Conservation (phyloP, 2,888 invertebrate species). For the Stenotaenia linearis region DNA sequence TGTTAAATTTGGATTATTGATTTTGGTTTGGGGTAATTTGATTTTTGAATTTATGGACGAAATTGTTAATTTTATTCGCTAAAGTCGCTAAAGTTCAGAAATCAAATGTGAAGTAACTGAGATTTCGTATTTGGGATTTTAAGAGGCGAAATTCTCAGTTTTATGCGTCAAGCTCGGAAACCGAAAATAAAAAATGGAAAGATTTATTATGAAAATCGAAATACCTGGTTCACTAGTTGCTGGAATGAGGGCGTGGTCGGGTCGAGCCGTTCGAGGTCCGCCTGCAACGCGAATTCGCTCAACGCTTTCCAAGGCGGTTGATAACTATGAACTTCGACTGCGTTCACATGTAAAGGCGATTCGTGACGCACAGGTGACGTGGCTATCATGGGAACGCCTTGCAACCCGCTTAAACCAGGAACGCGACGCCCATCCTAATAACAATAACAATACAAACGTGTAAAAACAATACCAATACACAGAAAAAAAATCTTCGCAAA, state of each 20-base stretch:
- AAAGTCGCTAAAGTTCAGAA: no score
- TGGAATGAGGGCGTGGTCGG: slow-evolving; percentile 87
- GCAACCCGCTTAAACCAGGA: slow-evolving; percentile 81
- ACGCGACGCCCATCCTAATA: slow-evolving; percentile 84
- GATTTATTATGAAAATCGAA: background rate
- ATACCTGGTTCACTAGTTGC: slow-evolving; percentile 89
- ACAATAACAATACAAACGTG: slow-evolving; percentile 27
- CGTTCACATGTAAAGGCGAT: slow-evolving; percentile 75
- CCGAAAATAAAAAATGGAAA: background rate
- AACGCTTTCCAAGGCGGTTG: slow-evolving; percentile 97
- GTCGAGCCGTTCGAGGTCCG: slow-evolving; percentile 80
- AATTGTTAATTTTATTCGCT: no score
- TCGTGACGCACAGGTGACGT: slow-evolving; percentile 62
- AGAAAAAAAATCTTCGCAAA: no score
- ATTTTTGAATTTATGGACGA: no score
- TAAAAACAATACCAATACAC: background rate
- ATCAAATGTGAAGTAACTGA: no score
- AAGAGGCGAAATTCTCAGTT: no score
- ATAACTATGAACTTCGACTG: slow-evolving; percentile 85
- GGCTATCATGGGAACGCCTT: slow-evolving; percentile 96
- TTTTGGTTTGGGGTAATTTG: no score
- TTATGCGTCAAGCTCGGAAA: no score
- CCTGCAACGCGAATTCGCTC: slow-evolving; percentile 90
- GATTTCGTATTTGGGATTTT: no score
- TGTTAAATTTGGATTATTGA: no score